Conservation (phyloP, 1,140 invertebrate genomes). For the Coelopa frigida region DNA sequence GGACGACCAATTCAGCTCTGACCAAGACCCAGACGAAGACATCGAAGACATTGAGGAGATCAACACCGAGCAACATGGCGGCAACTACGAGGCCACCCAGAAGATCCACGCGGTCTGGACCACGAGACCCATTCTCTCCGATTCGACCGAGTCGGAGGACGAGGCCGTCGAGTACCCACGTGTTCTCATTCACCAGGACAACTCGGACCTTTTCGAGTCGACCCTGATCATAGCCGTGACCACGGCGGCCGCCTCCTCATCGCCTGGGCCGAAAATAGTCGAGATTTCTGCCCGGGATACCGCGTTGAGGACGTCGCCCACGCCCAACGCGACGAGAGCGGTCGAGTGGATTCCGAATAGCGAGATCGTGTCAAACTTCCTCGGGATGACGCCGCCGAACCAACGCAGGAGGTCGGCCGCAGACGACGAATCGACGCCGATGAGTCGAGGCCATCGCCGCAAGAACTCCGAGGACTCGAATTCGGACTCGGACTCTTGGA, state of each 20-base stretch:
- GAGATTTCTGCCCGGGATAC: too few relatives aligned
- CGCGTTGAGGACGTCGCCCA: not conserved
- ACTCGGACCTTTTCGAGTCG: conserved; percentile 34
- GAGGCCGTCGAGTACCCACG: conserved; percentile 25
- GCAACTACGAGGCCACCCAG: not conserved
- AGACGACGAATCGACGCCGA: not conserved
- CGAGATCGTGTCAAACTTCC: conserved; percentile 24
- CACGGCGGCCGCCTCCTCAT: conserved; percentile 10
- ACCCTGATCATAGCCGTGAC: conserved; percentile 39
- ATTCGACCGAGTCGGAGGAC: conserved; percentile 9
- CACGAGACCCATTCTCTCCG: conserved; percentile 9
- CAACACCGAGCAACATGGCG: not conserved
- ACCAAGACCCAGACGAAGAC: conserved; percentile 12
- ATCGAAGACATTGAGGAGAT: not conserved
- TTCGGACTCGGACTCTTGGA: conserved; percentile 19
- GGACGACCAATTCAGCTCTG: conserved; percentile 5
- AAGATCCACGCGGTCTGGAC: conserved; percentile 7
- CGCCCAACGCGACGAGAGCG: conserved; percentile 1
- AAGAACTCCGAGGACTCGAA: conserved; percentile 17
- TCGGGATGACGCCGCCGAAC: conserved; percentile 10
- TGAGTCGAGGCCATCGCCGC: conserved; percentile 7
- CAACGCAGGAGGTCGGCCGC: not conserved
- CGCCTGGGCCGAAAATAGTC: conserved; percentile 3
- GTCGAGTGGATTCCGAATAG: conserved; percentile 30
- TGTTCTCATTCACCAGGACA: conserved; percentile 40